A percentile compares a stretch with the other conserved stretches of the same genome.
Evolutionary conservation across 2,113 vertebrate genomes (phyloP).

Genomic region (Panthera leo): DNA sequence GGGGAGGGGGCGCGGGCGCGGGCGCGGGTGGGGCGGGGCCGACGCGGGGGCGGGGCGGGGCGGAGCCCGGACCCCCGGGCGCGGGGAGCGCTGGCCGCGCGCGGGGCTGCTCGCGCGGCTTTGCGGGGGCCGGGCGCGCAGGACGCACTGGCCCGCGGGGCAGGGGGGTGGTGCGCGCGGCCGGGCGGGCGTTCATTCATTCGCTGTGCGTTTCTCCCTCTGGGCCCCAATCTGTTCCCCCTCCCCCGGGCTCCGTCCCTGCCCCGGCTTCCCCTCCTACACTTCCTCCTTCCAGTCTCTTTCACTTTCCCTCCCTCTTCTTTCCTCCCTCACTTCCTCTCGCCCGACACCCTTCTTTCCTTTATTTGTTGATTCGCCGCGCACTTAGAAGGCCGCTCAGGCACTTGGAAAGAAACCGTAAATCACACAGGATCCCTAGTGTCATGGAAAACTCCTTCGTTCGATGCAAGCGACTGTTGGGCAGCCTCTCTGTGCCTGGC

Average conservation of each 20-base stretch:
- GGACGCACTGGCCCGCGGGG: neutral
- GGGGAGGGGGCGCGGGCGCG: neutral
- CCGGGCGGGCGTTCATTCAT: neutral
- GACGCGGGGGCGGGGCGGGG: neutral
- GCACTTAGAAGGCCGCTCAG: neutral
- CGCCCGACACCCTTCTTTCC: neutral
- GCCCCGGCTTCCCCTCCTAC: neutral
- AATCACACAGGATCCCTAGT: neutral
- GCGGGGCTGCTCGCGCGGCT: accelerated
- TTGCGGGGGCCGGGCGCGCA: accelerated
- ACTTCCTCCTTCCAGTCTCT: neutral
- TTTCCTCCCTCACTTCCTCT: neutral
- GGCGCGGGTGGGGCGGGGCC: neutral
- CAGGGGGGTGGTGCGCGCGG: neutral
- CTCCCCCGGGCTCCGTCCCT: neutral
- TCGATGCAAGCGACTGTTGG: accelerated
- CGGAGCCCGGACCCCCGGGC: neutral
- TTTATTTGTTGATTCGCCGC: neutral
- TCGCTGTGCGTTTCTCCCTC: accelerated
- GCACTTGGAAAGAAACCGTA: neutral
- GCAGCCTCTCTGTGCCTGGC: neutral
- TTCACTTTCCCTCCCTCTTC: neutral
- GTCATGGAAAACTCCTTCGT: neutral
- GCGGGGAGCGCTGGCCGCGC: accelerated
- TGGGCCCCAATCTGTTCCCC: neutral